phyloP scores from a whole-genome alignment of 2,797 vertebrate genomes.

The Coregonus sp. region DNA sequence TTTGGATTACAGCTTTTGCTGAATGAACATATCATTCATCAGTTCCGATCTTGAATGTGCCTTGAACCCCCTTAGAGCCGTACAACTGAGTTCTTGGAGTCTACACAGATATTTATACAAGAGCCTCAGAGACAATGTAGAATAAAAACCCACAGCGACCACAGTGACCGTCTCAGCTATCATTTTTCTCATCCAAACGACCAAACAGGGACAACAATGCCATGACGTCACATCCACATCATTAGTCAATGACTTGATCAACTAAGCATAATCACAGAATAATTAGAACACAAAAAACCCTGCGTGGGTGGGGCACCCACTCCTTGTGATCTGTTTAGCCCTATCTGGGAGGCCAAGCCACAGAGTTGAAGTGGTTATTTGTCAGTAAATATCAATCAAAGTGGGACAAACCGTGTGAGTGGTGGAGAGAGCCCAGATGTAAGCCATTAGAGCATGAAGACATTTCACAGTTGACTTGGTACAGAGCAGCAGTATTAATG shows the following conservation, averaged over 20 bases:
- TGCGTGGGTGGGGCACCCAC: conserved; percentile 33
- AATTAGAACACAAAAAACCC: conserved; percentile 47
- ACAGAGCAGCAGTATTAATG: conserved; percentile 59
- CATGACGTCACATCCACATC: conserved; percentile 51
- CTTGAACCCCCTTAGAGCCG: not conserved
- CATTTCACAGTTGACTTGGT: conserved; percentile 66
- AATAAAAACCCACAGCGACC: conserved; percentile 35
- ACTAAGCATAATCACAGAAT: conserved; percentile 56
- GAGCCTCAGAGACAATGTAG: not conserved
- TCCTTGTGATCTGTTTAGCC: not conserved
- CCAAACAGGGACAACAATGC: conserved; percentile 51
- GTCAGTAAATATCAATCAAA: conserved; percentile 67
- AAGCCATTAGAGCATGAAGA: conserved; percentile 54
- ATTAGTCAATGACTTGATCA: conserved; percentile 61
- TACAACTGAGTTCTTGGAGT: not conserved
- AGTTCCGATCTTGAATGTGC: not conserved
- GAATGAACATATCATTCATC: not conserved
- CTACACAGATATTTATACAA: not conserved
- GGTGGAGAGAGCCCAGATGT: conserved; percentile 36
- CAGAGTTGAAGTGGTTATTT: conserved; percentile 36
- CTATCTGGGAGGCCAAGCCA: conserved; percentile 32
- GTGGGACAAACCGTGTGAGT: conserved; percentile 46
- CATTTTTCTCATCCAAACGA: conserved; percentile 37
- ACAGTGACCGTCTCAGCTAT: conserved; percentile 43
- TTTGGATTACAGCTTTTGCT: not conserved